phyloP scores from a whole-genome alignment of 2,797 vertebrate species.

The Tragelaphus eurycerus region DNA sequence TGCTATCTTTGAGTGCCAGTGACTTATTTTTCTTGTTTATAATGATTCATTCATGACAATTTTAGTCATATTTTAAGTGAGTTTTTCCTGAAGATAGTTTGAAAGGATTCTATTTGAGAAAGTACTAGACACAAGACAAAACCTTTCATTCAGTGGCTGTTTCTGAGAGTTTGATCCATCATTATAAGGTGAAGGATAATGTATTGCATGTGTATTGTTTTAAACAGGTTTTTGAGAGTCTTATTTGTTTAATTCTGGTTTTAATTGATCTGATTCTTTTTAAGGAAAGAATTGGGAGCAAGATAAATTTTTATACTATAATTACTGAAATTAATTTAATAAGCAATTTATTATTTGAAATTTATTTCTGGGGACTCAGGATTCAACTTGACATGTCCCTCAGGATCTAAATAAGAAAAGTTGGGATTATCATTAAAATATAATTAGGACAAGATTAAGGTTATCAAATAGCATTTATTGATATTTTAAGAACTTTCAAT shows the following conservation, averaged over 20 bases:
- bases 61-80: slow-evolving; percentile 31
- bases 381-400: not conserved
- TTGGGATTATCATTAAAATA: not conserved
- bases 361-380: not conserved
- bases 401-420: slow-evolving; percentile 18
- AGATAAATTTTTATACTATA: slow-evolving; percentile 24
- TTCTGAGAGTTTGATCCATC: not conserved
- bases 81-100: not conserved
- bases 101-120: slow-evolving; percentile 8
- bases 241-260: not conserved
- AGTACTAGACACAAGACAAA: not conserved
- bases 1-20: not conserved
- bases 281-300: not conserved
- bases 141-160: not conserved
- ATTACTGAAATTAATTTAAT: not conserved
- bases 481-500: not conserved
- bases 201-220: not conserved
- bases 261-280: not conserved
- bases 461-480: not conserved
- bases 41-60: not conserved
- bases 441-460: not conserved
- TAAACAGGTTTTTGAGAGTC: not conserved
- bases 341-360: not conserved
- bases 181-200: slow-evolving; percentile 29
- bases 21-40: slow-evolving; percentile 29